phyloP scores from a whole-genome alignment of 2,888 invertebrate genomes.

The Cheilosia variabilis region DNA sequence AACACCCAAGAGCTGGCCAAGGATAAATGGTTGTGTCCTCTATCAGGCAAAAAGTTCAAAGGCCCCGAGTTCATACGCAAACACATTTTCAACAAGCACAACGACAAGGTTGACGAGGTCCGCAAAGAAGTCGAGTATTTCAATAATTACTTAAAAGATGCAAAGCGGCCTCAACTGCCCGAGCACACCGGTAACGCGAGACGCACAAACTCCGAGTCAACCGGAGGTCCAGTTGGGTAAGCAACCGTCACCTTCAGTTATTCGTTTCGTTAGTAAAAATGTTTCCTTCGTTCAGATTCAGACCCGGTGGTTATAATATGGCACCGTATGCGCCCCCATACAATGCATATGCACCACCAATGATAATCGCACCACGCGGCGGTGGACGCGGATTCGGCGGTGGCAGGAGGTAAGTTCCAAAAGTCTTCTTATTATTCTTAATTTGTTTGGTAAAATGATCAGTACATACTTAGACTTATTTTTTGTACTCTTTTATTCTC shows the following conservation, averaged over 20 bases:
- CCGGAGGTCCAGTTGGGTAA: slow-evolving; percentile 75
- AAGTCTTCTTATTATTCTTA: not conserved
- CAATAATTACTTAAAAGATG: slow-evolving; percentile 97
- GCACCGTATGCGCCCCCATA: slow-evolving; percentile 84
- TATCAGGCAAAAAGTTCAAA: slow-evolving; percentile 99
- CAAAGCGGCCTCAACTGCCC: slow-evolving; percentile 96
- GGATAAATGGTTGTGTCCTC: slow-evolving; percentile 99
- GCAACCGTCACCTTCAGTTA: not conserved
- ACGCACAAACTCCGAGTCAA: slow-evolving; percentile 80
- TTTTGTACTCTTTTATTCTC: slow-evolving; percentile 33
- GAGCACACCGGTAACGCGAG: slow-evolving; percentile 88
- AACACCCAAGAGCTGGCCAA: slow-evolving; percentile 98
- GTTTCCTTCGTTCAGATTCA: slow-evolving; percentile 77
- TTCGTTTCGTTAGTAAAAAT: not conserved
- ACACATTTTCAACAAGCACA: slow-evolving; percentile 99
- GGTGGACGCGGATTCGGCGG: slow-evolving; percentile 84
- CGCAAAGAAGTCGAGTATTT: slow-evolving; percentile 98
- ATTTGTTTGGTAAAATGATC: slow-evolving; percentile 44
- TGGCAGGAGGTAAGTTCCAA: slow-evolving; percentile 77
- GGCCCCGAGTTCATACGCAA: slow-evolving; percentile 99
- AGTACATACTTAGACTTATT: slow-evolving; percentile 56
- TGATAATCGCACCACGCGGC: slow-evolving; percentile 83
- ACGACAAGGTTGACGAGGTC: slow-evolving; percentile 98
- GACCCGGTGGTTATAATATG: slow-evolving; percentile 80
- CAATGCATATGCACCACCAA: slow-evolving; percentile 84